Base-by-base conservation (phyloP, 2,797 vertebrate genomes). In the Bovichtus diacanthus region DNA sequence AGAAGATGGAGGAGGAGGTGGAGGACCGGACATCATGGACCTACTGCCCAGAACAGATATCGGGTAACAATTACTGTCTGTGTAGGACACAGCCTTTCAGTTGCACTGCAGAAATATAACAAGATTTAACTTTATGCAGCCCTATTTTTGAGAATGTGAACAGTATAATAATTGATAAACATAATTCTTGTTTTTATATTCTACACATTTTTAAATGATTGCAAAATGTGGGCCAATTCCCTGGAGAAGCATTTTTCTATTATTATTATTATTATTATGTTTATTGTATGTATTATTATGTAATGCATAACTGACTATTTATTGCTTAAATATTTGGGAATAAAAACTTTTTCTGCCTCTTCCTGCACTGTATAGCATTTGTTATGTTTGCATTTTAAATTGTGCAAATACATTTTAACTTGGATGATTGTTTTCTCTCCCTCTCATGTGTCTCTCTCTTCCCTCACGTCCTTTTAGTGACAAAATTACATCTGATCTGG, bases 1-100 rank as follows among this genome's bases (percentile, higher is more conserved):
- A 80, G 93, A 86, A 85, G 97, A 87, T 80, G 96, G 70, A 90
- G 95, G 46, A 91, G 96, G 15, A 92, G 95, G 36, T 92, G 96
- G 6, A 80, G 93, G 90, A 55, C 96, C 77, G 75, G 97, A 98
- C 87, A 94, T 98, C 78, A 96, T 97, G 90, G 98, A 99, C 93
- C 93, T 99, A 5, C 93, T 99, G 63, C 97, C 98, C 31, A 96
- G 98, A 88, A 91, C 96, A 53, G 97, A 99, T 74, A 97, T 99
- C 87, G 78, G 97, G 98, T 99, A 81, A 78, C 1, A 59, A 16
- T 58, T 53, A 44, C 9, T 38, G 21, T 65, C 15, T 1, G 5
- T 25, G 19, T 43, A 43, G 12, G 8, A 47, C 21, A 11, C 12
- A 6, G 18, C 29, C 23, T 31, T 34, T 9, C 8, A 34, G 31